Evolutionary conservation across 37 sponge, comb jelly and placozoan genomes (phyloP), one percentile per base, ranked within the genome.

Genomic region (Hexactinellida sp.): DNA sequence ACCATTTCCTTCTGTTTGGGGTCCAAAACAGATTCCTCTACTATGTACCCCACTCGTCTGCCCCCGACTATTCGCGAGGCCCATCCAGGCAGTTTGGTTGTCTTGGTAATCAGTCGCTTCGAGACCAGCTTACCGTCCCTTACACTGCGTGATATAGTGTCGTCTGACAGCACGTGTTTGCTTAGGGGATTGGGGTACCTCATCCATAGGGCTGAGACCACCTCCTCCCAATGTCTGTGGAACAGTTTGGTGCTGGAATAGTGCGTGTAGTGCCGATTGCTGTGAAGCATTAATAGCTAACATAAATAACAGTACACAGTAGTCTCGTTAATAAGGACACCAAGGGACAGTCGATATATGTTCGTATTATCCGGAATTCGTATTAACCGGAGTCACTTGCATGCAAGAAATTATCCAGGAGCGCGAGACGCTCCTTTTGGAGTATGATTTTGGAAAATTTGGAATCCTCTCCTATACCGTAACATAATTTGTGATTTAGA

Each of bases 161-260:
- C 95, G 36, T 94, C 95, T 36, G 93, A 90, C 1, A 92, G 87
- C 28, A 94, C 95, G 88, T 94, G 95, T 36, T 88, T 91, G 84
- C 93, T 94, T 86, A 88, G 86, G 1, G 95, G 95, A 54, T 94
- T 94, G 28, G 95, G 95, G 54, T 94, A 94, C 7, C 93, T 84
- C 51, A 83, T 82, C 91, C 91, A 94, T 19, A 92, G 83, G 1
- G 91, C 93, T 36, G 87, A 85, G 0, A 88, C 91, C 38, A 92
- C 86, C 10, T 87, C 54, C 0, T 88, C 88, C 95, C 95, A 94
- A 0, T 1, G 76, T n/a, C 76, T 10, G 21, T 63, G 76, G 76
- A 63, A 63, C 13, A 25, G 3, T 7, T n/a, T 63, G 5, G 76
- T 28, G 34, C 76, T 63, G 25, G 21, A 25, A n/a, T 63, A 63